These are phyloP conservation scores for Montipora efflorescens DNA, from an alignment of 64 coral and sea anemone species.

Conservation along the genomic window DNA sequence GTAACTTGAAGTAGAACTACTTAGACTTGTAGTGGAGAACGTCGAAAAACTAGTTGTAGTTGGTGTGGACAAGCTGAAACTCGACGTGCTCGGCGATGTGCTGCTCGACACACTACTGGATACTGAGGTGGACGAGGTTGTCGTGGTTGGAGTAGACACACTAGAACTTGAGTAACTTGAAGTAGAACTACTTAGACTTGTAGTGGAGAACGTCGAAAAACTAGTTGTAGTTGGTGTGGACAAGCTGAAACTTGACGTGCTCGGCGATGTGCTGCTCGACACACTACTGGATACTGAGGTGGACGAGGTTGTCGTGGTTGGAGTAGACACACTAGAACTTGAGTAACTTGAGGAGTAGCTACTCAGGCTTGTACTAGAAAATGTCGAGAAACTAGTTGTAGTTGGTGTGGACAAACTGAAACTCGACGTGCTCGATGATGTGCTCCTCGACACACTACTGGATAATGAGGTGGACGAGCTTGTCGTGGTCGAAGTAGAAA, in stretches of 20 bases:
- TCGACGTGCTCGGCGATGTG: not conserved
- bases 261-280: not conserved
- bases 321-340: not conserved
- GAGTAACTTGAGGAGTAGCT: not conserved
- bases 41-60: too few relatives aligned
- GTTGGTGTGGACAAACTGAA: constrained; percentile 56
- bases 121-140: not conserved
- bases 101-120: not conserved
- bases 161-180: too few relatives aligned
- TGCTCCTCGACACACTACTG: not conserved
- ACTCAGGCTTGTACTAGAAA: constrained; percentile 9
- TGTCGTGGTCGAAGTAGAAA: too few relatives aligned
- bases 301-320: constrained; percentile 19
- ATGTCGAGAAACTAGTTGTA: constrained; percentile 11
- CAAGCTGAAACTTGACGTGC: not conserved
- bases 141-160: too few relatives aligned
- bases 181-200: too few relatives aligned
- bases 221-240: too few relatives aligned
- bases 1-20: not conserved
- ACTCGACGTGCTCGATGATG: constrained; percentile 8
- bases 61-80: too few relatives aligned
- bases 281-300: not conserved
- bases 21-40: too few relatives aligned
- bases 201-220: too few relatives aligned
- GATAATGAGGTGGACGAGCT: too few relatives aligned